phyloP scores from a whole-genome alignment of 2,797 vertebrate genomes.

The Graptemys geographica region DNA sequence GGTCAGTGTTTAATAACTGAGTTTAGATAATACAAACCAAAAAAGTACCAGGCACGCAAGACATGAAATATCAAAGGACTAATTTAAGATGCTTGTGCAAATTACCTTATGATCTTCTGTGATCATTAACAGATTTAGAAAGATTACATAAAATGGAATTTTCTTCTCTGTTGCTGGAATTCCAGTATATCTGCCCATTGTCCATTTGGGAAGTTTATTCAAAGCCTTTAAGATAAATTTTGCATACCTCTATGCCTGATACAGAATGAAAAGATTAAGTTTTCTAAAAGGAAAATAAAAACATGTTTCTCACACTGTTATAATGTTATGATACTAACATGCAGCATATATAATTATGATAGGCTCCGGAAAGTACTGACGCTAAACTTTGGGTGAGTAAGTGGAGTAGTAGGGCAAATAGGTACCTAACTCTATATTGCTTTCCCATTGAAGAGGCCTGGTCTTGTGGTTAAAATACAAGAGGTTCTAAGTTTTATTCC shows the following conservation, averaged over 20 bases:
- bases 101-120: background rate
- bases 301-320: background rate
- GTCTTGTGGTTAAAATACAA: background rate
- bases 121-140: slow-evolving; percentile 30
- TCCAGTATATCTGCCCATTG: background rate
- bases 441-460: background rate
- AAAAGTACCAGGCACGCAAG: background rate
- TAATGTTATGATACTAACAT: background rate
- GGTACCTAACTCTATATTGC: background rate
- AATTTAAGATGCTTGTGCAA: background rate
- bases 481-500: background rate
- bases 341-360: background rate
- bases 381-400: background rate
- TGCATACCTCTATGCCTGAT: background rate
- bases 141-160: background rate
- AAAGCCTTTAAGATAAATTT: background rate
- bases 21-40: background rate
- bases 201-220: background rate
- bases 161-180: background rate
- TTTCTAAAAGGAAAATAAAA: background rate
- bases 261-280: background rate
- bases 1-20: background rate
- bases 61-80: background rate
- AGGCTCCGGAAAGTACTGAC: background rate
- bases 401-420: background rate